Evolutionary conservation across 1,140 invertebrate genomes (phyloP).

Genomic region (Drosophila ercepeae): DNA sequence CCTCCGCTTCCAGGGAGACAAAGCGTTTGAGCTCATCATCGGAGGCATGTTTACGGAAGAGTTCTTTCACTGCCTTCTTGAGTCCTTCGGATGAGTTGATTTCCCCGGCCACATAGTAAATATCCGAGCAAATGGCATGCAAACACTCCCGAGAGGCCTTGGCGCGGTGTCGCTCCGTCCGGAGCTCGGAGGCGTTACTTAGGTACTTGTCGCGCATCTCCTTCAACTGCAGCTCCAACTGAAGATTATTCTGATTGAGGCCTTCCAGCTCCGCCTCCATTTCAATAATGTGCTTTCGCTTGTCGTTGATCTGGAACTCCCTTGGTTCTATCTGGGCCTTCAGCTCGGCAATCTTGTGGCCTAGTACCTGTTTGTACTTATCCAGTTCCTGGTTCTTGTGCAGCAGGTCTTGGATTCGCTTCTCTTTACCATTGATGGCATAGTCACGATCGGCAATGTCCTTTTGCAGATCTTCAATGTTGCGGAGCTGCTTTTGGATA

Average conservation of each 20-base stretch:
- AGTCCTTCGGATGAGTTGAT: constrained; percentile 91
- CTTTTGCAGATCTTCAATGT: constrained; percentile 90
- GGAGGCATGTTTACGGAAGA: constrained; percentile 86
- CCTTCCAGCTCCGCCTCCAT: constrained; percentile 88
- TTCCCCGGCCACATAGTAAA: constrained; percentile 89
- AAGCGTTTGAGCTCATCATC: constrained; percentile 87
- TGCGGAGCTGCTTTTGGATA: constrained; percentile 89
- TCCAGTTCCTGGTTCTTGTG: constrained; percentile 94
- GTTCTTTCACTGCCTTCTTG: constrained; percentile 89
- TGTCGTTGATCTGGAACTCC: constrained; percentile 90
- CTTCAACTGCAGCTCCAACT: constrained; percentile 89
- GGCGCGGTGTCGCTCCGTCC: constrained; percentile 87
- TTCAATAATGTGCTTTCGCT: constrained; percentile 91
- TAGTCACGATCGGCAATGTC: constrained; percentile 91
- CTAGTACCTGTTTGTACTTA: constrained; percentile 95
- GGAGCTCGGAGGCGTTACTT: constrained; percentile 88
- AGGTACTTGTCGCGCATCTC: constrained; percentile 91
- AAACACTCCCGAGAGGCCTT: constrained; percentile 88
- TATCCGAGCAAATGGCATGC: constrained; percentile 90
- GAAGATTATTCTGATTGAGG: constrained; percentile 86
- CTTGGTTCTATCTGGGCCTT: constrained; percentile 93
- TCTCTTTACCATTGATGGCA: constrained; percentile 93
- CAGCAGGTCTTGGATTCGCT: constrained; percentile 92
- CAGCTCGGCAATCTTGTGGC: constrained; percentile 94
- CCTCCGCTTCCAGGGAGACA: constrained; percentile 88